Evolutionary conservation across 1,140 invertebrate species (phyloP), one percentile per base, ranked within the genome.

Genomic region (Drosophila sechellia): DNA sequence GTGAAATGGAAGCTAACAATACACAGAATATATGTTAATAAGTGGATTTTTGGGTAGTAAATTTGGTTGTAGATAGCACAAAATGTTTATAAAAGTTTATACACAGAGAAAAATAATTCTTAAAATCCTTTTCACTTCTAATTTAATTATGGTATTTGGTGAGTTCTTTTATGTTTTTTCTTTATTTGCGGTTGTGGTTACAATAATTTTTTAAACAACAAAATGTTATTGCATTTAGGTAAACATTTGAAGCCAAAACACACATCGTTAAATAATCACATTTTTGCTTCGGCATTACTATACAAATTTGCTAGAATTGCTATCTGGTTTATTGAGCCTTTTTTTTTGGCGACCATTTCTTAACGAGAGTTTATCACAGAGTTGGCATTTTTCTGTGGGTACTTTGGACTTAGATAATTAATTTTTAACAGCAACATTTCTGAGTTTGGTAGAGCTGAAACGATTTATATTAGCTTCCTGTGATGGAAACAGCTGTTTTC

Each of bases 161-260:
- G 6, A 8, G 27, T 31, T 8, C 27, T 31, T 31, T 31, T 31
- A 31, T 31, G 31, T 31, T 31, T 31, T 31, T 13, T 39, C 8
- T 4, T 31, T 12, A 12, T 1, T 25, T 27, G 13, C 35, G 57
- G 57, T 60, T 50, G 8, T 15, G 57, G 57, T 27, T 22, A 35
- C 15, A 34, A 34, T 20, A 22, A 45, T n/a, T 27, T 48, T 13
- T 22, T 46, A 5, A 12, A 31, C 5, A 31, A 6, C 0, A 45
- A 46, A 15, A 2, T 15, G 12, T 13, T 37, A 25, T 1, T 35
- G n/a, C 6, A 5, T 45, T 22, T 11, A 4, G 17, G n/a, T 25
- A 22, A 58, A 46, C 35, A 58, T 58, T 48, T 48, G 12, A 11
- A 37, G 45, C 22, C 5, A 34, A 34, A 45, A n/a, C 42, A 35